Conservation (phyloP, 1,140 invertebrate species). For the Heliconius himera region DNA sequence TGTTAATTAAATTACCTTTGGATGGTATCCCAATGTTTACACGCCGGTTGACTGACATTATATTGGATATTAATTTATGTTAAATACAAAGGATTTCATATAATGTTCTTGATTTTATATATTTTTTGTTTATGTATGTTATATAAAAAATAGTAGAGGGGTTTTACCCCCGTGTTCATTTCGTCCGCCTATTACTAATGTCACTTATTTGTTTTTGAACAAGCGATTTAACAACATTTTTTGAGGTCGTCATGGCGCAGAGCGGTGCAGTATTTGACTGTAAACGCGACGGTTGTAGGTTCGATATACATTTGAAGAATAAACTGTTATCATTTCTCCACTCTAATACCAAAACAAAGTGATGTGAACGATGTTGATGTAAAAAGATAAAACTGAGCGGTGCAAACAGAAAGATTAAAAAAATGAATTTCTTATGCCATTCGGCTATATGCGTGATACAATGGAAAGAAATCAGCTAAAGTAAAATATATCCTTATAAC, state of each 20-base stretch:
- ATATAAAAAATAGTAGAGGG: too few relatives aligned
- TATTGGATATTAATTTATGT: not conserved
- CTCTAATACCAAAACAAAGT: too few relatives aligned
- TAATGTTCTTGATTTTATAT: not conserved
- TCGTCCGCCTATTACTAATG: too few relatives aligned
- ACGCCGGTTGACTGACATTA: not conserved
- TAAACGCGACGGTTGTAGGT: not conserved
- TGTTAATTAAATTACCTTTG: constrained; percentile 2
- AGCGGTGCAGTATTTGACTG: not conserved
- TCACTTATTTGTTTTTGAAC: too few relatives aligned
- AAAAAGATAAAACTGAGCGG: too few relatives aligned
- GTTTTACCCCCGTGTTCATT: too few relatives aligned
- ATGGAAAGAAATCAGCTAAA: too few relatives aligned
- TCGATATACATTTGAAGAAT: not conserved
- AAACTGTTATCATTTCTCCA: not conserved
- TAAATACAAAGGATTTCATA: not conserved
- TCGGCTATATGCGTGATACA: too few relatives aligned
- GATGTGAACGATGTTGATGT: too few relatives aligned
- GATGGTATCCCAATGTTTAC: constrained; percentile 7
- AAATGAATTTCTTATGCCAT: too few relatives aligned
- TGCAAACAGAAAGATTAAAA: too few relatives aligned
- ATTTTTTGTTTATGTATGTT: not conserved
- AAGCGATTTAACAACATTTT: not conserved
- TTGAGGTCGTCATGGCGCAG: not conserved
- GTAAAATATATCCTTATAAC: too few relatives aligned